phyloP scores from a whole-genome alignment of 2,888 invertebrate species.

The Mystacides longicornis region DNA sequence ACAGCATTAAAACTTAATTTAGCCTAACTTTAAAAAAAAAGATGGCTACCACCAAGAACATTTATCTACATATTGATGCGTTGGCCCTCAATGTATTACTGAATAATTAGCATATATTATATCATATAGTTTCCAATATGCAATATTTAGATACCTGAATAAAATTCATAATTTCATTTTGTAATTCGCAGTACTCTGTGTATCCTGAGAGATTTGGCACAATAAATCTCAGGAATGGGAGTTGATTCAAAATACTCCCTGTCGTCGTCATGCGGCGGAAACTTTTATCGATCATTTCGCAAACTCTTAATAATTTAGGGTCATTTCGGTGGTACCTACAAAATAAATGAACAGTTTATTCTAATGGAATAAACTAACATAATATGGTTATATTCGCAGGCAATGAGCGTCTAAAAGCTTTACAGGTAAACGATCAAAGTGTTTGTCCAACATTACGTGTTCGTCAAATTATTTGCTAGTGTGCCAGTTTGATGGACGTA shows the following conservation, averaged over 20 bases:
- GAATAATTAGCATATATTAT: neutral
- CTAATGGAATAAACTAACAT: too few species aligned
- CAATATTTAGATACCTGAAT: neutral
- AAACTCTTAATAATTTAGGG: constrained; percentile 44
- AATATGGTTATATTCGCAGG: too few species aligned
- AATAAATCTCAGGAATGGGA: constrained; percentile 59
- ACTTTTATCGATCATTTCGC: constrained; percentile 52
- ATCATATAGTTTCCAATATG: neutral
- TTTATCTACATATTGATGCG: too few species aligned
- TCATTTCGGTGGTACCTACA: constrained; percentile 53
- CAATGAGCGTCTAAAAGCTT: too few species aligned
- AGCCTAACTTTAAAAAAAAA: too few species aligned
- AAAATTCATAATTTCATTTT: neutral
- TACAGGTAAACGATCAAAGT: too few species aligned
- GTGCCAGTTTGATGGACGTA: too few species aligned
- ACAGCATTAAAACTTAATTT: too few species aligned
- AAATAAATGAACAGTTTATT: constrained; percentile 1
- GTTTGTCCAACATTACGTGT: too few species aligned
- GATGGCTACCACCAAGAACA: too few species aligned
- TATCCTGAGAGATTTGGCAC: constrained; percentile 59
- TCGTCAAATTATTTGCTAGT: too few species aligned
- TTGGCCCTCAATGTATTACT: too few species aligned
- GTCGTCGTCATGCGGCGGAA: constrained; percentile 58
- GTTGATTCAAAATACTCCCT: constrained; percentile 61
- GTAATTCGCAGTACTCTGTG: constrained; percentile 27